phyloP scores from a whole-genome alignment of 1,140 invertebrate genomes.

The Steinernema khuongi region DNA sequence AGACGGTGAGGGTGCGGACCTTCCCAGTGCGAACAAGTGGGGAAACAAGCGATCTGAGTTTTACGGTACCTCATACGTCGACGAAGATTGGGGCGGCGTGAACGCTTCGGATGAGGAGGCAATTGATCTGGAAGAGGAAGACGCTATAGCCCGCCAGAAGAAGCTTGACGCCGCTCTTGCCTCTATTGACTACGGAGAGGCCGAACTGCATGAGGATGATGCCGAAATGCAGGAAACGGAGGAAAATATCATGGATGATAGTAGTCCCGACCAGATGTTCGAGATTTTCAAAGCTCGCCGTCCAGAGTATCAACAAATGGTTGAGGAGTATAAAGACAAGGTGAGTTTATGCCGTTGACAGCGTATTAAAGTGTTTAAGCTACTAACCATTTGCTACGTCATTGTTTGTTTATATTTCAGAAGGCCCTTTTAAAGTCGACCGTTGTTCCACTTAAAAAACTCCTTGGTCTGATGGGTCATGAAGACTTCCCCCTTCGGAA shows the following conservation, averaged over 20 bases:
- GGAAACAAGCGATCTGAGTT: conserved; percentile 27
- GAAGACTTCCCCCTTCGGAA: neutral
- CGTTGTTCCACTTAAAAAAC: neutral
- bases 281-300: conserved; percentile 1
- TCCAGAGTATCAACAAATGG: conserved; percentile 17
- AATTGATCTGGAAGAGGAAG: conserved; percentile 34
- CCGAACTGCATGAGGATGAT: conserved; percentile 2
- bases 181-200: conserved; percentile 26
- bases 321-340: conserved; percentile 23
- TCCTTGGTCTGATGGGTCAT: neutral
- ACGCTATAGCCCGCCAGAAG: conserved; percentile 31
- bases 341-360: neutral
- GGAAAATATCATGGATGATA: neutral
- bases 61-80: conserved; percentile 30
- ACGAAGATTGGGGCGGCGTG: conserved; percentile 37
- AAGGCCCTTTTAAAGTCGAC: conserved; percentile 24
- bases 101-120: conserved; percentile 31
- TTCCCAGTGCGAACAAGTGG: conserved; percentile 31
- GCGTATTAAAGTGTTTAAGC: conserved; percentile 13
- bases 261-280: neutral
- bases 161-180: conserved; percentile 21
- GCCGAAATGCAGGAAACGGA: conserved; percentile 22
- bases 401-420: conserved; percentile 23
- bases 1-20: neutral
- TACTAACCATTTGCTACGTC: neutral